Base-by-base conservation (phyloP, 2,888 invertebrate species). In the Calameuta idolon region DNA sequence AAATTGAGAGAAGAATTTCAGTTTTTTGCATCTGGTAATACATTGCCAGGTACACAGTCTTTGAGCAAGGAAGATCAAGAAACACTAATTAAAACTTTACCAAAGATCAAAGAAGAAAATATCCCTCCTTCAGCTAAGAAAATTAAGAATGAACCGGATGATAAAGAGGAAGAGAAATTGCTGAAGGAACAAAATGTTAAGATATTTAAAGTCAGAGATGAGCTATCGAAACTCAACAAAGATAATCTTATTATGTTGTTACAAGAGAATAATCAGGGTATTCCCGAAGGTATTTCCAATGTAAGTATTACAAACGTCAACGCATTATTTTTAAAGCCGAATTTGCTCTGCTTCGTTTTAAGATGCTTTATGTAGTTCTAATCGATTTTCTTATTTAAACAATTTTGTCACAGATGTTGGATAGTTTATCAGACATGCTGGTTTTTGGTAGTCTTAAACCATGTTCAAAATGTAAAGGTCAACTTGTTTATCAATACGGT, bases 381-480 rank as follows among this genome's bases (percentile, higher is more conserved):
- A n/a, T 34, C 30, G 3, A n/a, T 23, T 73, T 73, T 68, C 1
- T 76, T 75, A 80, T 82, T 79, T 80, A 34, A 23, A 74, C 15
- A 34, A 33, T 74, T 34, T 74, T 81, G 73, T 92, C 92, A 37
- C 88, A 97, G 96, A 94, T 96, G 78, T 89, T 96, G 78, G 97
- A 98, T 90, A 93, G 93, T 76, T 90, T 98, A 9, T 94, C 96
- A 12, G 99, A 99, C 91, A 93, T 95, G 55, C 95, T 99, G 94
- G 94, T 95, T 0, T 99, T 99, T 92, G 99, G 99, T 40, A 94
- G 95, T 3, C 92, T 98, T 4, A 91, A 94, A 80, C 94, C 94
- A 0, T 99, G 99, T 87, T 90, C 94, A 0, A 95, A 96, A 85
- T 99, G 99, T 89, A 94, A 94, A 76, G 97, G 97, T 0, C 96